Evolutionary conservation across 2,888 invertebrate genomes (phyloP).

Genomic region (Papilio demoleus): DNA sequence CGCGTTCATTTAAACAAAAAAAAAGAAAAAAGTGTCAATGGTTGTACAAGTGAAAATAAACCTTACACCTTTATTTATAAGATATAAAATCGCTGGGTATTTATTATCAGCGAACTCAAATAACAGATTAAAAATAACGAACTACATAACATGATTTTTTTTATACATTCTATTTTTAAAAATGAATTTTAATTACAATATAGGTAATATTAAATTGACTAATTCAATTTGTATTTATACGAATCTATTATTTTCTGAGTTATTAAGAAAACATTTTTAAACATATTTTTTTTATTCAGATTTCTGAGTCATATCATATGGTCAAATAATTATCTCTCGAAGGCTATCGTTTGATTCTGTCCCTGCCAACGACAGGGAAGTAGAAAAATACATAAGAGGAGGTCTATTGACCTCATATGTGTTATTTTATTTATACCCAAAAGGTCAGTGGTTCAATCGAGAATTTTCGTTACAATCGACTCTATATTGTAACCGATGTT

Average conservation of each 20-base stretch:
- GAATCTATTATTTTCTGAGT: constrained; percentile 9
- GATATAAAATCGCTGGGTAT: background rate
- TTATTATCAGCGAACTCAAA: background rate
- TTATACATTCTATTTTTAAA: background rate
- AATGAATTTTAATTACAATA: constrained; percentile 12
- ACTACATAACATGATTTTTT: constrained; percentile 28
- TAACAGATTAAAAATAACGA: constrained; percentile 26
- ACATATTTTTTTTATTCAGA: constrained; percentile 19
- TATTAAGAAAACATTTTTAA: constrained; percentile 4
- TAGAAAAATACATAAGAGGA: too few species aligned
- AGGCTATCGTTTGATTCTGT: too few species aligned
- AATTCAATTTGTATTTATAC: constrained; percentile 25
- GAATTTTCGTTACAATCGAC: too few species aligned
- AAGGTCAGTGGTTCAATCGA: too few species aligned
- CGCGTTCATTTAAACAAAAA: background rate
- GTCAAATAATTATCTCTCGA: too few species aligned
- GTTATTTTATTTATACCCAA: too few species aligned
- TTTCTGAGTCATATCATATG: constrained; percentile 26
- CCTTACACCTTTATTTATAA: background rate
- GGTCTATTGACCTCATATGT: too few species aligned
- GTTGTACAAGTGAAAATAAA: constrained; percentile 12
- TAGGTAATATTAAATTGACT: constrained; percentile 36
- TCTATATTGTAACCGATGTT: too few species aligned
- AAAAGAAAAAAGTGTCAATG: too few species aligned
- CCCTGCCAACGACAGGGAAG: too few species aligned